Evolutionary conservation across 1,140 invertebrate species (phyloP), one percentile per base, ranked within the genome.

Genomic region (Samia ricini): DNA sequence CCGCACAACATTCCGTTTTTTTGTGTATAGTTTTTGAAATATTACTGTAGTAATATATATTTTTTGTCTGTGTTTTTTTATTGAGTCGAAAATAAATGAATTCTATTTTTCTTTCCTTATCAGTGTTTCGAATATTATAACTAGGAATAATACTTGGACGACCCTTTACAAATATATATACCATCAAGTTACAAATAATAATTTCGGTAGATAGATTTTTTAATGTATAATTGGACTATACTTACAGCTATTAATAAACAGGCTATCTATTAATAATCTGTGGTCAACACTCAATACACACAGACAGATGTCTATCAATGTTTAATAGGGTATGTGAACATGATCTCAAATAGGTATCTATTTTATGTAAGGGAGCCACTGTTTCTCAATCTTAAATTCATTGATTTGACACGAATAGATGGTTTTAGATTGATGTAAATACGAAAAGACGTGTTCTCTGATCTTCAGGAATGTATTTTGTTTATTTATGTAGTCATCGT

Each of bases 241-340:
- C 10, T 29, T 42, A 42, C n/a, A 42, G 3, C 33, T 42, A 42
- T 42, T 42, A 42, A 42, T 12, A 42, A 42, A 42, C 33, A 42
- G 3, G 33, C 8, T 42, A 42, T 42, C 7, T 12, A 42, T 12
- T 8, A 42, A 68, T 54, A 59, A 65, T 56, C 55, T 77, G 79
- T 64, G 76, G 76, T 83, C 67, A 76, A 63, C 71, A 70, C 71
- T 70, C 70, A 66, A 75, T 80, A 64, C 74, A 69, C 72, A 61
- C 54, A 67, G 64, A 61, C 54, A 67, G 64, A 74, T 84, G 78
- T 76, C 76, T 78, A 80, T 79, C 74, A 69, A 72, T 76, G 86
- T 79, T 86, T 83, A 88, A 85, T 81, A 78, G 79, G 68, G 69
- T 87, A 77, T 85, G 72, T 82, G 83, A 85, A 82, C 83, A 82